Percentiles rank a stretch among this genome's conserved stretches.
Evolutionary conservation across 2,888 invertebrate genomes (phyloP).

Genomic region (Oxycera nigricornis): DNA sequence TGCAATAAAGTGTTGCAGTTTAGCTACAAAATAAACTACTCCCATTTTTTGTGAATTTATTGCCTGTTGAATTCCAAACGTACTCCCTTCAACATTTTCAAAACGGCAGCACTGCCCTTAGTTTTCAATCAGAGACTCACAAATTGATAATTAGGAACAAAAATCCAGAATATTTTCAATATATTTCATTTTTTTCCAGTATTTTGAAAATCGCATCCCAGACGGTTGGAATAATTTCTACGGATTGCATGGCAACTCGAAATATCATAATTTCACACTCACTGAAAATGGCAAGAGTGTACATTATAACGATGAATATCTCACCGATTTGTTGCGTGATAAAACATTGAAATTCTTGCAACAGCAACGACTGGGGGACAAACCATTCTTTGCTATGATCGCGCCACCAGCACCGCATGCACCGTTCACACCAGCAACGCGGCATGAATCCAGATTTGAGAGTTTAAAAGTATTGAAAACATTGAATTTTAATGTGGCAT

Average conservation of each 20-base stretch:
- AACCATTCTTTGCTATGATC: slow-evolving; percentile 84
- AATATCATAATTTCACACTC: slow-evolving; percentile 88
- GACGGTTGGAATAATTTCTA: slow-evolving; percentile 88
- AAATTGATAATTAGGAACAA: no score
- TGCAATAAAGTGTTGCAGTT: no score
- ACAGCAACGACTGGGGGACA: slow-evolving; percentile 49
- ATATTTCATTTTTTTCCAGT: no score
- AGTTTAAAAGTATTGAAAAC: slow-evolving; percentile 70
- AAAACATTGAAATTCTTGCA: slow-evolving; percentile 52
- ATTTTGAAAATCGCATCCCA: slow-evolving; percentile 69
- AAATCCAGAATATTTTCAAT: no score
- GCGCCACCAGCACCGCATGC: slow-evolving; percentile 88
- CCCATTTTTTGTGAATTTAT: no score
- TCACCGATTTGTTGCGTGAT: slow-evolving; percentile 80
- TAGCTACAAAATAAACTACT: no score
- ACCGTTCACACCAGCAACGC: slow-evolving; percentile 82
- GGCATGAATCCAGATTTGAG: slow-evolving; percentile 71
- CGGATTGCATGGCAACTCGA: slow-evolving; percentile 88
- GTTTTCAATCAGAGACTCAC: no score
- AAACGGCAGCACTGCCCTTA: no score
- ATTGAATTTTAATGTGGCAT: slow-evolving; percentile 71
- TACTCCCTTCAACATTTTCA: slow-evolving; percentile 11
- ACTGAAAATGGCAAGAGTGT: slow-evolving; percentile 79
- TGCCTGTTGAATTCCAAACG: not conserved
- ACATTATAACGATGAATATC: slow-evolving; percentile 73